Conservation (phyloP, 2,797 vertebrate species). For the Pteronotus mesoamericanus region DNA sequence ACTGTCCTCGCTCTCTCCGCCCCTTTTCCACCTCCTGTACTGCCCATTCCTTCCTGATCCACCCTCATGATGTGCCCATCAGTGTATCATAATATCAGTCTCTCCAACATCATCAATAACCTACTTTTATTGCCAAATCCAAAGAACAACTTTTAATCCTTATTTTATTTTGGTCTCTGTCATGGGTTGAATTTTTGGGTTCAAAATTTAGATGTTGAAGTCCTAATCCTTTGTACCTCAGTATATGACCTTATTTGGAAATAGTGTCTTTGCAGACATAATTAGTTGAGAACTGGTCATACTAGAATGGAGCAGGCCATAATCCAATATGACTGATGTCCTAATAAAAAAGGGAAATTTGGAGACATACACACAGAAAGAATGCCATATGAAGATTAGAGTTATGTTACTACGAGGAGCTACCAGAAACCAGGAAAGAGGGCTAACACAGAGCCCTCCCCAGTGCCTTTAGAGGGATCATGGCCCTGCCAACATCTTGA, state of each 20-base stretch:
- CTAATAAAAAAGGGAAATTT: background rate
- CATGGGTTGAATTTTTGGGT: background rate
- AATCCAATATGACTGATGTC: background rate
- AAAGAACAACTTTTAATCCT: background rate
- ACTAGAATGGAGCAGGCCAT: background rate
- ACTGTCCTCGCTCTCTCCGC: background rate
- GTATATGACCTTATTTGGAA: background rate
- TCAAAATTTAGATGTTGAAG: background rate
- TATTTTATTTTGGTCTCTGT: background rate
- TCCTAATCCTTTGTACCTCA: background rate
- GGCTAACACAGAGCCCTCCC: background rate
- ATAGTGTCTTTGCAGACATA: background rate
- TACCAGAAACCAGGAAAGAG: background rate
- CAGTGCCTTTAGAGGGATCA: background rate
- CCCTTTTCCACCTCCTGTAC: background rate
- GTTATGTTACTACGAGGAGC: background rate
- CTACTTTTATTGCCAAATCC: background rate
- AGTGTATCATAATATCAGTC: background rate
- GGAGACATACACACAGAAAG: background rate
- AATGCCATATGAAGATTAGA: background rate
- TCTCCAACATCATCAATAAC: background rate
- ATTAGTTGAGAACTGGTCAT: background rate
- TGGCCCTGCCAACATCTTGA: background rate
- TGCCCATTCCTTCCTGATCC: background rate
- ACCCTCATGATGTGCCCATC: background rate